phyloP scores from a whole-genome alignment of 2,888 invertebrate genomes.

The Chrysolina haemoptera region DNA sequence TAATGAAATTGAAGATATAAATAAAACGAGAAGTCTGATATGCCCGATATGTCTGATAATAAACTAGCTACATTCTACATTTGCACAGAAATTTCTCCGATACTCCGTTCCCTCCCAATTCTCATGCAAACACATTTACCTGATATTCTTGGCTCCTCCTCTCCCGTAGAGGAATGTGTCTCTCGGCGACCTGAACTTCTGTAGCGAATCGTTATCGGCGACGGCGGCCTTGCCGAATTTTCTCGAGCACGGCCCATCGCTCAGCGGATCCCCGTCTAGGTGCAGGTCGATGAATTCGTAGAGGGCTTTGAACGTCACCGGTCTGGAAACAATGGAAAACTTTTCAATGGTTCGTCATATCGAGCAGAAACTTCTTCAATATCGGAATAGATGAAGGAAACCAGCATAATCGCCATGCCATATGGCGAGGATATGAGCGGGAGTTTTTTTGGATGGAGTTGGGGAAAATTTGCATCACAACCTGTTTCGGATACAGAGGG shows the following conservation, averaged over 20 bases:
- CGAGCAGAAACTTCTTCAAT: background rate
- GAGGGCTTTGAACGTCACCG: constrained; percentile 86
- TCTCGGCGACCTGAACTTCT: constrained; percentile 84
- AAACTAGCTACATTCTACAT: background rate
- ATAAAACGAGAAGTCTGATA: background rate
- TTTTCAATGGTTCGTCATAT: background rate
- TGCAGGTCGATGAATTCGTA: constrained; percentile 92
- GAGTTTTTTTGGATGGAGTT: no score
- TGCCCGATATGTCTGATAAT: background rate
- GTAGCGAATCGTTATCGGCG: constrained; percentile 73
- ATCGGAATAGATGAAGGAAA: background rate
- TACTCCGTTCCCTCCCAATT: background rate
- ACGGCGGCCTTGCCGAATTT: constrained; percentile 74
- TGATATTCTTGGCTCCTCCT: constrained; percentile 86
- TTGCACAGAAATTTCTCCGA: background rate
- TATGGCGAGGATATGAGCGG: no score
- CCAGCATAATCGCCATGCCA: no score
- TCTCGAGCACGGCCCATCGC: constrained; percentile 82
- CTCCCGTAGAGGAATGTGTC: constrained; percentile 90
- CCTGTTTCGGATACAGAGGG: no score
- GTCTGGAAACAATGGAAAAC: constrained; percentile 72
- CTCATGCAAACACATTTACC: constrained; percentile 69
- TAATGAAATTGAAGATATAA: no score
- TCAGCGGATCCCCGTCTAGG: constrained; percentile 87
- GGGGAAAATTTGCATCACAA: no score